Evolutionary conservation across 2,113 vertebrate species (phyloP).

Genomic region (Phalacrocorax brasilianus): DNA sequence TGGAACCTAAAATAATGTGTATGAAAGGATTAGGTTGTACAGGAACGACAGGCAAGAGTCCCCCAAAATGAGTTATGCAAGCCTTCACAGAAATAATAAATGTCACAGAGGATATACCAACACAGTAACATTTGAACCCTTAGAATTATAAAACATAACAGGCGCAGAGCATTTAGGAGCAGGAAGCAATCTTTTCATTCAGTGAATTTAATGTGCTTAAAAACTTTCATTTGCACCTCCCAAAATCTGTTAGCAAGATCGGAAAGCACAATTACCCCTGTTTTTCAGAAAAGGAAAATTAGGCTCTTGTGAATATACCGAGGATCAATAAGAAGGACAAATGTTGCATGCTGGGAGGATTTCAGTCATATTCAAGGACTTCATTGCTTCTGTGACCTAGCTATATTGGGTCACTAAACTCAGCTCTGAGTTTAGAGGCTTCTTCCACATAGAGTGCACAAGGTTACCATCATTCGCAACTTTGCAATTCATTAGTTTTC

Average conservation of each 20-base stretch:
- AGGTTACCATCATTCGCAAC: constrained; percentile 49
- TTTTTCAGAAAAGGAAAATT: background rate
- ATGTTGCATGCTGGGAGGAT: constrained; percentile 34
- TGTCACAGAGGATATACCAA: background rate
- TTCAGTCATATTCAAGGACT: constrained; percentile 44
- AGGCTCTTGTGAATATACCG: background rate
- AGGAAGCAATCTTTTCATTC: background rate
- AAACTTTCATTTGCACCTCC: constrained; percentile 19
- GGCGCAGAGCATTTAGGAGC: background rate
- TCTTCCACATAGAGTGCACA: constrained; percentile 25
- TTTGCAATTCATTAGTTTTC: constrained; percentile 56
- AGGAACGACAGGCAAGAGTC: background rate
- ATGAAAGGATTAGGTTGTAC: background rate
- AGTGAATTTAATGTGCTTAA: background rate
- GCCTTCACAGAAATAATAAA: background rate
- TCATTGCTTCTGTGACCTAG: constrained; percentile 48
- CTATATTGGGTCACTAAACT: constrained; percentile 49
- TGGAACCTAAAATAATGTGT: background rate
- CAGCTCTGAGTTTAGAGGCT: constrained; percentile 37
- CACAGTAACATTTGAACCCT: background rate
- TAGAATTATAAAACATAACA: background rate
- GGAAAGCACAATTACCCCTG: background rate
- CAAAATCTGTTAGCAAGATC: background rate
- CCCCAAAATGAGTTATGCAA: background rate
- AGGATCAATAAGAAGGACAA: background rate